Base-by-base conservation (phyloP, 1,140 invertebrate species). In the Lutraria rhynchaena region DNA sequence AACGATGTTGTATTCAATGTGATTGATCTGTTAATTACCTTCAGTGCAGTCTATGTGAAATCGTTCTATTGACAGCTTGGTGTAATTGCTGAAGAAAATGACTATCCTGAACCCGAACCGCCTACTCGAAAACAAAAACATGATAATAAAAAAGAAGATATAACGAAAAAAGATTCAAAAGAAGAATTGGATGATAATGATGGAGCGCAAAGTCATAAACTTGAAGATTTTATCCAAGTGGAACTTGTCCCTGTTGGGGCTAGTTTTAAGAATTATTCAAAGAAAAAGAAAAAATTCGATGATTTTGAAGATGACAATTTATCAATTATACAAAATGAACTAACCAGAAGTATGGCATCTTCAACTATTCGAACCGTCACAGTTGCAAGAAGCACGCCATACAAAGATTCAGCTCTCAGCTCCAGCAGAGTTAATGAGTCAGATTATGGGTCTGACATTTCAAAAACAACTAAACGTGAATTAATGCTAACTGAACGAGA, bases 161-260 rank as follows among this genome's bases (percentile, higher is more conserved):
- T 44, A 46, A 13, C 33, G 22, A 0, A 19, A 9, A 51, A 49
- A 35, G 37, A 27, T 63, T 1, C n/a, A 63, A 35, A 3, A 19
- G 29, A 11, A 22, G 17, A 9, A 9, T 49, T 1, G 33, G 17
- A 29, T 27, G 37, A 44, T 24, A 24, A 33, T n/a, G 41, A 24
- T 61, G 58, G 15, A 49, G 24, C 35, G 24, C 35, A 19, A 61
- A 31, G 11, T n/a, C 29, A 17, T 75, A 33, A 17, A 31, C 29
- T 22, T 1, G 58, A 24, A 33, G 37, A 75, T 24, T 35, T 31
- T 3, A 35, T 31, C 15, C 33, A 71, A 27, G 69, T 71, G 9
- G 51, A 61, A n/a, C 29, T 60, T 22, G 73, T 75, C 17, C 73
- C 73, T 9, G 73, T 75, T n/a, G 73, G 73, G 31, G 73, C 73